Base-by-base conservation (phyloP, 2,888 invertebrate species). In the Ichneumon xanthorius region DNA sequence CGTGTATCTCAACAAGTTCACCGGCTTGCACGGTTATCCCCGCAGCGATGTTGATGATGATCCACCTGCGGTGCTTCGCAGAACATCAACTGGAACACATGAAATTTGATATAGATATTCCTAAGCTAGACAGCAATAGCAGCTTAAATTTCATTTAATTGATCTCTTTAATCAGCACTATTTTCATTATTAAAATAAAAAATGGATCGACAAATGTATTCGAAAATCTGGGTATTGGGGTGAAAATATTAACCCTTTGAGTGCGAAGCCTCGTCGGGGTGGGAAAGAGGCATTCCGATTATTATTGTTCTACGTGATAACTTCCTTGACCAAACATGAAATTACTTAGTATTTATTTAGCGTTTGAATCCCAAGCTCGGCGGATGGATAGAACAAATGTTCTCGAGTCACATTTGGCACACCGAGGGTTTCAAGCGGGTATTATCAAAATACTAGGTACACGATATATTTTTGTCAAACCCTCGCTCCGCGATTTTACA, bases 1-100 rank as follows among this genome's bases (percentile, higher is more conserved):
- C 19, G 14, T 65, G 33, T 14, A 30, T 70, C 45, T 45, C 55
- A 75, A 45, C 68, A 67, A 45, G 68, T 63, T 75, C 79, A 79
- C 73, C 68, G 50, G 58, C 40, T 33, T 48, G 77, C 48, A 22
- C 55, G 72, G 65, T 55, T 80, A 72, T 65, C 53, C 19, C 5
- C 22, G 65, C 16, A 30, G 61, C 61, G 16, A 22, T 58, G 26
- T 22, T 14, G 45, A 61, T 30, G 61, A 61, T 33, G 61, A 33
- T 61, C 61, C 16, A 26, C 61, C 61, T 33, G 30, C 33, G 30
- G 61, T 33, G 61, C 61, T 61, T 33, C 61, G 61, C 50, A 61
- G 9, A 30, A 22, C 14, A 14, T 26, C 14, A 19, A 26, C 58
- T 6, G 61, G 14, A 30, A 33, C 61, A 61, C 26, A 0, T 33